Conservation (phyloP, 2,888 invertebrate genomes). For the Scaptomyza reducta region DNA sequence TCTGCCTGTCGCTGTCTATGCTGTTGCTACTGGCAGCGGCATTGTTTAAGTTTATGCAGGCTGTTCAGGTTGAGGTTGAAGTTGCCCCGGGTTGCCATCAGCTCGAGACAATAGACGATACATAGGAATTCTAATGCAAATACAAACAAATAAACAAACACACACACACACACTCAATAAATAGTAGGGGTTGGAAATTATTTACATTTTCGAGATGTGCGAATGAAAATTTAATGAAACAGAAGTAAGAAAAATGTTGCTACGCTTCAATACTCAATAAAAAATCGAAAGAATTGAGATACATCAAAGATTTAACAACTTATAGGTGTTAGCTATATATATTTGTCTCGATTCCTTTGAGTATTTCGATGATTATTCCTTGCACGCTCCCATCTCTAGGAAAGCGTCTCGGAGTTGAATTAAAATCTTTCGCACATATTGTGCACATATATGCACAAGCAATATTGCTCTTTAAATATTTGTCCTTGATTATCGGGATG, state of each 20-base stretch:
- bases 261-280: too few relatives aligned
- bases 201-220: constrained; percentile 22
- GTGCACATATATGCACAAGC: constrained; percentile 28
- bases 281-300: too few relatives aligned
- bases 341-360: too few relatives aligned
- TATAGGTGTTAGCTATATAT: too few relatives aligned
- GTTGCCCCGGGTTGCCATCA: constrained; percentile 13
- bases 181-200: constrained; percentile 1
- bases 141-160: constrained; percentile 3
- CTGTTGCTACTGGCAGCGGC: constrained; percentile 33
- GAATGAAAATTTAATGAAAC: not conserved
- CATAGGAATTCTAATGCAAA: constrained; percentile 5
- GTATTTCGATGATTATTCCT: not conserved
- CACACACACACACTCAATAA: not conserved
- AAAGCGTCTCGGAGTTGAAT: constrained; percentile 1
- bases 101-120: constrained; percentile 26
- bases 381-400: constrained; percentile 10
- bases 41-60: constrained; percentile 24
- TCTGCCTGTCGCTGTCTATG: not conserved
- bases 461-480: constrained; percentile 79
- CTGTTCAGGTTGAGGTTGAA: constrained; percentile 11
- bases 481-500: constrained; percentile 81
- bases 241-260: not conserved
- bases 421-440: constrained; percentile 47
- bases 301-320: too few relatives aligned